These are phyloP conservation scores for Notothenia rossii DNA, from an alignment of 2,113 vertebrate genomes.

Conservation along the genomic window DNA sequence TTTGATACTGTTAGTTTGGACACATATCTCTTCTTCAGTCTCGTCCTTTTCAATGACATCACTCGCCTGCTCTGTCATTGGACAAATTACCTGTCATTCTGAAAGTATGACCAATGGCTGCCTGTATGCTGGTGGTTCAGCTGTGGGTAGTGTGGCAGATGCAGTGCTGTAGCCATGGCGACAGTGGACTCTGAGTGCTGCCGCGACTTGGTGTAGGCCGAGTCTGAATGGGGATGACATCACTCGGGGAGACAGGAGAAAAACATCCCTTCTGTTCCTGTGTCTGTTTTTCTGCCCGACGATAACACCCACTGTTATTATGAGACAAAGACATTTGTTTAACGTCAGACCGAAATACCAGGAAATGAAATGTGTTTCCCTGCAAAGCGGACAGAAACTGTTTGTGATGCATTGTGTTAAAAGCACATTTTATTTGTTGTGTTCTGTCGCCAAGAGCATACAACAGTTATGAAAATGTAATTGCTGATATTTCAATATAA, in stretches of 20 bases:
- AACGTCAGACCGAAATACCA: not conserved
- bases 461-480: not conserved
- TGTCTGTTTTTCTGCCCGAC: conserved; percentile 50
- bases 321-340: not conserved
- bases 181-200: conserved; percentile 73
- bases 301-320: conserved; percentile 22
- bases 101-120: conserved; percentile 26
- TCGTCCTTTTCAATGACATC: conserved; percentile 54
- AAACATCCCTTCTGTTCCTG: conserved; percentile 62
- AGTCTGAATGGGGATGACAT: conserved; percentile 74
- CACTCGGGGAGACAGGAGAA: conserved; percentile 64
- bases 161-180: conserved; percentile 69
- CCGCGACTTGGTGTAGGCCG: conserved; percentile 66
- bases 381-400: not conserved
- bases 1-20: conserved; percentile 36
- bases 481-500: not conserved
- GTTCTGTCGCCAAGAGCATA: not conserved
- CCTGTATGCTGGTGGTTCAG: not conserved
- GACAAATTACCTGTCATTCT: conserved; percentile 7
- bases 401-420: not conserved
- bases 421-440: not conserved
- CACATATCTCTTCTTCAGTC: conserved; percentile 20
- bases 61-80: conserved; percentile 47
- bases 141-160: conserved; percentile 23
- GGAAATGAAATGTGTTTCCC: not conserved